Evolutionary conservation across 1,140 invertebrate genomes (phyloP).

Genomic region (Calliopsis andreniformis): DNA sequence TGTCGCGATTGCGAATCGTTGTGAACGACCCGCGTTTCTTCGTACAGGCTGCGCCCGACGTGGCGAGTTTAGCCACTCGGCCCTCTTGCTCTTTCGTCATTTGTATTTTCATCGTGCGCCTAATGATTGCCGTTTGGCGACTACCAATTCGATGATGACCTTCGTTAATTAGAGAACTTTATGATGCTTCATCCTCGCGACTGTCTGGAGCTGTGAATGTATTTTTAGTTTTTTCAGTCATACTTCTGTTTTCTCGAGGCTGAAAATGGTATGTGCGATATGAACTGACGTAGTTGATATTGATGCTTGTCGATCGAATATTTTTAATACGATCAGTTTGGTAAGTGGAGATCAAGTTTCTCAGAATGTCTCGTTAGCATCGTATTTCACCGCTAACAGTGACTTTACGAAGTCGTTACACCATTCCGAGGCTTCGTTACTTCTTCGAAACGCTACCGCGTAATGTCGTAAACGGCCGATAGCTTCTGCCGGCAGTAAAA

Average conservation of each 20-base stretch:
- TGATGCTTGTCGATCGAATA: not conserved
- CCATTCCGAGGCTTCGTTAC: conserved; percentile 23
- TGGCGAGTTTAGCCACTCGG: conserved; percentile 15
- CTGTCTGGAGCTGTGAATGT: not conserved
- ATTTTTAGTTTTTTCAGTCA: too few species aligned
- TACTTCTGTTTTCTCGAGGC: too few species aligned
- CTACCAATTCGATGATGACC: conserved; percentile 56
- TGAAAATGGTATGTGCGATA: too few species aligned
- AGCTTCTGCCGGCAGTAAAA: conserved; percentile 49
- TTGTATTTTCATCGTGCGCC: conserved; percentile 53
- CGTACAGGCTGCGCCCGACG: conserved; percentile 8
- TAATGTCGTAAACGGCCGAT: conserved; percentile 55
- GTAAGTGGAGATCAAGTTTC: too few species aligned
- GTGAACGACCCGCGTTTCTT: conserved; percentile 36
- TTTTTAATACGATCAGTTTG: too few species aligned
- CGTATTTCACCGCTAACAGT: conserved; percentile 7
- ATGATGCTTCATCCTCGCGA: conserved; percentile 9
- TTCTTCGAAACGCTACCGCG: conserved; percentile 41
- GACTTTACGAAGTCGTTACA: conserved; percentile 53
- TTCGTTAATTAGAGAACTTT: conserved; percentile 57
- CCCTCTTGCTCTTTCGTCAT: conserved; percentile 34
- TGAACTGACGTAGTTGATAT: not conserved
- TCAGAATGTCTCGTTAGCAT: conserved; percentile 30
- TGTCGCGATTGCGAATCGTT: conserved; percentile 77
- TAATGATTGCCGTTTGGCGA: conserved; percentile 57